Conservation (phyloP, 2,888 invertebrate species). For the Drosophila eohydei region DNA sequence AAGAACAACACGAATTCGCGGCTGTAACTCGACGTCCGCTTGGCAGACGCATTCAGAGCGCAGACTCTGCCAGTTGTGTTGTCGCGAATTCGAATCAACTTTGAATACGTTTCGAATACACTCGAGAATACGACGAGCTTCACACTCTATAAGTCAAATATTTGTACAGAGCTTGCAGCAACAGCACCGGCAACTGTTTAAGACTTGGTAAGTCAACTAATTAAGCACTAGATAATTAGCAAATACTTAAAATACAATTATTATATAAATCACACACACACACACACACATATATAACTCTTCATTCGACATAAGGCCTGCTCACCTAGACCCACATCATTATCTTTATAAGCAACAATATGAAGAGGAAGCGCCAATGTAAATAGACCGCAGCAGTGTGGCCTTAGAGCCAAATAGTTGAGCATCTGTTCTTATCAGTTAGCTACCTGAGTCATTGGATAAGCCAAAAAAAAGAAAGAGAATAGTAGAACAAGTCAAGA, state of each 20-base stretch:
- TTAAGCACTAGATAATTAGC: conserved; percentile 15
- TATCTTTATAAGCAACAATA: conserved; percentile 60
- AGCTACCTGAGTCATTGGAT: conserved; percentile 47
- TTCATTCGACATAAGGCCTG: conserved; percentile 49
- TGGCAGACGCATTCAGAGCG: conserved; percentile 65
- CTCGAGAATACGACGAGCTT: not conserved
- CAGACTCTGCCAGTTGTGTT: conserved; percentile 61
- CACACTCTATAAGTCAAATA: conserved; percentile 31
- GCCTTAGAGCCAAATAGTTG: conserved; percentile 40
- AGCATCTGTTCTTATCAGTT: conserved; percentile 60
- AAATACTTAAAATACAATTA: conserved; percentile 13
- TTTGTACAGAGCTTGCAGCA: conserved; percentile 51
- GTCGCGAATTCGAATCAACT: conserved; percentile 25
- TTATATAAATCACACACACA: conserved; percentile 57
- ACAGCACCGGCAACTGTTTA: conserved; percentile 44
- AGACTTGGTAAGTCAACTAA: conserved; percentile 54
- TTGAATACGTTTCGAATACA: conserved; percentile 20
- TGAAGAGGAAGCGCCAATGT: conserved; percentile 39
- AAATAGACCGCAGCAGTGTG: conserved; percentile 40
- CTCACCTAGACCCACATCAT: conserved; percentile 67
- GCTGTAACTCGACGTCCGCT: conserved; percentile 50
- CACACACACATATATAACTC: conserved; percentile 52
- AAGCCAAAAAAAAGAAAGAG: conserved; percentile 12
- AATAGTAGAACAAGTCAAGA: not conserved
- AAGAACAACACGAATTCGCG: conserved; percentile 61